Percentiles rank a stretch among this genome's conserved stretches.
These are phyloP conservation scores for Eurytoma adleriae DNA, from an alignment of 2,888 invertebrate genomes.

Conservation along the genomic window DNA sequence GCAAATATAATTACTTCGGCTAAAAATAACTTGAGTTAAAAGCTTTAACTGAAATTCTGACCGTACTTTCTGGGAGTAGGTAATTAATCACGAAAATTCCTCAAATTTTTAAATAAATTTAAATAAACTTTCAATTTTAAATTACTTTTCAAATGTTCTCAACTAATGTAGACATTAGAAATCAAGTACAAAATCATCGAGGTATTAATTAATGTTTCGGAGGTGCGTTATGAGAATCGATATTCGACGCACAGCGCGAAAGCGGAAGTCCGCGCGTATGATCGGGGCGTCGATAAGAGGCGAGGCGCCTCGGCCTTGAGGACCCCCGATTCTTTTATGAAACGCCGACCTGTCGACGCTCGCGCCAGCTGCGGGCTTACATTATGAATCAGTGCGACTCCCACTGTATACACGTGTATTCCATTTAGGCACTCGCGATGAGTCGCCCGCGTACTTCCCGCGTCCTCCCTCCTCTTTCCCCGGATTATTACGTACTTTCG, in stretches of 20 bases:
- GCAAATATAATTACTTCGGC: too few relatives aligned
- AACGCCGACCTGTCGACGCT: conserved; percentile 41
- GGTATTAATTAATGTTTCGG: conserved; percentile 27
- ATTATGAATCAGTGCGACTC: conserved; percentile 38
- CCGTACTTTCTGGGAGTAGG: too few relatives aligned
- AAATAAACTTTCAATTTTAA: too few relatives aligned
- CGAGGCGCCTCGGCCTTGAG: conserved; percentile 26
- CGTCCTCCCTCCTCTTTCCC: neutral
- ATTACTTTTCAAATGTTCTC: too few relatives aligned
- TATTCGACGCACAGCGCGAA: neutral
- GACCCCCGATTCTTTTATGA: conserved; percentile 21
- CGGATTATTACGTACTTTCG: neutral
- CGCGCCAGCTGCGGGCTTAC: conserved; percentile 22
- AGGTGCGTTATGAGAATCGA: neutral
- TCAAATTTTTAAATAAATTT: too few relatives aligned
- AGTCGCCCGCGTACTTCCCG: neutral
- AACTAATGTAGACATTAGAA: too few relatives aligned
- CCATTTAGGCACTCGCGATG: conserved; percentile 36
- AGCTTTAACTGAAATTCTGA: too few relatives aligned
- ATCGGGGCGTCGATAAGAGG: conserved; percentile 17
- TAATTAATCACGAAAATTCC: too few relatives aligned
- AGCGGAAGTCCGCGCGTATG: conserved; percentile 41
- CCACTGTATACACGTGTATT: conserved; percentile 29
- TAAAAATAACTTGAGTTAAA: too few relatives aligned
- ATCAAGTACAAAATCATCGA: too few relatives aligned